phyloP scores from a whole-genome alignment of 1,140 invertebrate species.

The Mercenaria mercenaria region DNA sequence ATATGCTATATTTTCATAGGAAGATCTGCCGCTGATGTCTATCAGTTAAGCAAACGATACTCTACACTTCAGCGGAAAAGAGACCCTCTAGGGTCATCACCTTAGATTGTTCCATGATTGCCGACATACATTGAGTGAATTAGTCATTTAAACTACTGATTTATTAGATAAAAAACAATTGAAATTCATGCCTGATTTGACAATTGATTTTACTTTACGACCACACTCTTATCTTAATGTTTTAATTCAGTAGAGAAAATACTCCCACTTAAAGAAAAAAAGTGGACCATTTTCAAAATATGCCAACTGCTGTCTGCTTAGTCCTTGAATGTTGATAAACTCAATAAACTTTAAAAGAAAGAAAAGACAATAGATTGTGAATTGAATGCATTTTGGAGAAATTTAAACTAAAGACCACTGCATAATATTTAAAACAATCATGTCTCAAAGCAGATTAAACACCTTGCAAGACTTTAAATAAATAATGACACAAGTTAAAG shows the following conservation, averaged over 20 bases:
- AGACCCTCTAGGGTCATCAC: background rate
- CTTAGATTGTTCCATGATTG: background rate
- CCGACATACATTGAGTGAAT: constrained; percentile 2
- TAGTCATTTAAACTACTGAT: constrained; percentile 6
- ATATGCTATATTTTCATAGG: too few relatives aligned
- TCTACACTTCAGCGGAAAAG: background rate
- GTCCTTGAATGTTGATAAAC: too few relatives aligned
- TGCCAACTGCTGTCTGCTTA: too few relatives aligned
- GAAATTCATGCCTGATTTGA: background rate
- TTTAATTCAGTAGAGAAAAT: background rate
- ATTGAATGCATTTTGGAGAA: too few relatives aligned
- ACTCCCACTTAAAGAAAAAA: background rate
- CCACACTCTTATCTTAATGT: background rate
- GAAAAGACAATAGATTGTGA: too few relatives aligned
- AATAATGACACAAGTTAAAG: too few relatives aligned
- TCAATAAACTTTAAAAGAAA: too few relatives aligned
- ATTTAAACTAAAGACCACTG: too few relatives aligned
- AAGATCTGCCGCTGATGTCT: background rate
- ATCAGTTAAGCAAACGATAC: background rate
- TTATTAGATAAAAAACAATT: constrained; percentile 7
- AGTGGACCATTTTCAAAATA: background rate
- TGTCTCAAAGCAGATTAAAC: too few relatives aligned
- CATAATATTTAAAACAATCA: too few relatives aligned
- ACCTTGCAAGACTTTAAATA: too few relatives aligned
- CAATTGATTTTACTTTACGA: background rate